Conservation (phyloP, 2,888 invertebrate species). For the Epinotia brunnichana region DNA sequence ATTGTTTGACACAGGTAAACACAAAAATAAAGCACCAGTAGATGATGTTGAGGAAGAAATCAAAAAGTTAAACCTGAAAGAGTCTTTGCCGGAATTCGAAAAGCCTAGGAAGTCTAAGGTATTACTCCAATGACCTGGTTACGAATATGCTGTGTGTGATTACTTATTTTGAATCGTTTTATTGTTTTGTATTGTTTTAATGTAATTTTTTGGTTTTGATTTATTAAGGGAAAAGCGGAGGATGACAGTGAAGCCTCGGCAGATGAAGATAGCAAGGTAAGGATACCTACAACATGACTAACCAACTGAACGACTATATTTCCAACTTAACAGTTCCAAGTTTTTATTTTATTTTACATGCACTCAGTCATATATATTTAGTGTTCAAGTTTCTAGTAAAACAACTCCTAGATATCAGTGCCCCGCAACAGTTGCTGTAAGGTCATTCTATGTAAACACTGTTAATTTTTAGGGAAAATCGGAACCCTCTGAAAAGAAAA, state of each 20-base stretch:
- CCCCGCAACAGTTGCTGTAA: not conserved
- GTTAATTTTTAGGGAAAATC: slow-evolving; percentile 50
- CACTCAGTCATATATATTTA: too few relatives aligned
- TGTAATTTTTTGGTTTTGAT: slow-evolving; percentile 1
- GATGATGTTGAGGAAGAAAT: slow-evolving; percentile 78
- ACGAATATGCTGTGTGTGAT: not conserved
- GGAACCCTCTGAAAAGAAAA: slow-evolving; percentile 86
- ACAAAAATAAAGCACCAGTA: slow-evolving; percentile 74
- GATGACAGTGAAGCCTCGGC: slow-evolving; percentile 54
- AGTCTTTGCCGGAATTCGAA: slow-evolving; percentile 59
- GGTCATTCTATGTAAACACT: too few relatives aligned
- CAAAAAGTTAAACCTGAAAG: slow-evolving; percentile 77
- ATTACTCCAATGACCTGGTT: slow-evolving; percentile 16
- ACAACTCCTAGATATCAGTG: not conserved
- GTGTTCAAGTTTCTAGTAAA: not conserved
- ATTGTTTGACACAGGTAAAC: slow-evolving; percentile 62
- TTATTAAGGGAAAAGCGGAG: slow-evolving; percentile 45
- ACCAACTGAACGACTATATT: not conserved
- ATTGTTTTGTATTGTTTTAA: slow-evolving; percentile 4
- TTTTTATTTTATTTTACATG: too few relatives aligned
- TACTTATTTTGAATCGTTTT: not conserved
- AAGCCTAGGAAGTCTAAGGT: slow-evolving; percentile 60
- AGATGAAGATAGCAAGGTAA: slow-evolving; percentile 64
- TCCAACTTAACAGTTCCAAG: too few relatives aligned
- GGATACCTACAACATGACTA: not conserved